Evolutionary conservation across 2,113 vertebrate genomes (phyloP), one percentile per base, ranked within the genome.

Genomic region (Stomatorhinus ivindoensis): DNA sequence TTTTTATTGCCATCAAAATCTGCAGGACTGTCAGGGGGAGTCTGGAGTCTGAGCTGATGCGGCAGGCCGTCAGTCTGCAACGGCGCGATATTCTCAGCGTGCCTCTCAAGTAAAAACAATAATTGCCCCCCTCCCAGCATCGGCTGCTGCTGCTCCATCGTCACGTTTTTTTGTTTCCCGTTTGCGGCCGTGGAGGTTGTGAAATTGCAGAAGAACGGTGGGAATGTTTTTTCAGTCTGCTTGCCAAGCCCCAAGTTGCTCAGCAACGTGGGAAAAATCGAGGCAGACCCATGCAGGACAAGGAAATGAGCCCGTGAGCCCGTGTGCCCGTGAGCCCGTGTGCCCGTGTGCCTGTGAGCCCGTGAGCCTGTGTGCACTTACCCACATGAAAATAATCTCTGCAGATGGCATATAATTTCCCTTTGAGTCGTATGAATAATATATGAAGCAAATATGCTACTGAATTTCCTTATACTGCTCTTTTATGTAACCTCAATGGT

Each of bases 381-480:
- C 73, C 35, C 73, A 17, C 73, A 42, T 19, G 35, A 80, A 19
- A 80, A 42, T 42, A 80, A 80, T 80, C 73, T 8, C 73, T 80
- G 11, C 35, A 80, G 35, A 80, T 80, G 31, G 35, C 35, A 80
- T 19, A 80, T 80, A 5, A 80, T 80, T 80, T 42, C 15, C 0
- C 17, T 39, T 80, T 80, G 15, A 80, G 73, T 19, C 2, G 31
- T 42, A 42, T 35, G 31, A 80, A 80, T 80, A 80, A 80, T 39
- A 80, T 80, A 80, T 80, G 73, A 80, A 80, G 73, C 73, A 80
- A 80, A 80, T 80, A 80, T 80, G 35, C 73, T 80, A 6, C 15
- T 35, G 73, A 80, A 80, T 42, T 5, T 80, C 10, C 35, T 80
- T 80, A 80, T 80, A 42, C 15, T 42, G 73, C 35, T 35, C 69